Base-by-base conservation (phyloP, 30 jellyfish, hydroid and myxozoan species). In the Mastigias papua region DNA sequence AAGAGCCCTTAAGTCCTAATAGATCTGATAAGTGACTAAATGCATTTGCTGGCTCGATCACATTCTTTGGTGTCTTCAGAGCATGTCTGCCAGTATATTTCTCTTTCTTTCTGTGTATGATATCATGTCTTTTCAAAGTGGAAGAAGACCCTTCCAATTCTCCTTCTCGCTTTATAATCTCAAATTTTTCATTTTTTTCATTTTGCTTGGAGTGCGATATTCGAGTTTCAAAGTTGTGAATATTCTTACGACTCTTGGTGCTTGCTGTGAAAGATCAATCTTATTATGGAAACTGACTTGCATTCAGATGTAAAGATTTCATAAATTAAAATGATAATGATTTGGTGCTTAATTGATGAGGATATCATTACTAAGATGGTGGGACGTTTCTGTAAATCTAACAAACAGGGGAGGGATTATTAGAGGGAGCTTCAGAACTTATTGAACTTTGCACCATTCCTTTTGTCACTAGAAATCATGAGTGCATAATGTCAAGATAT, bases 21-120 rank as follows among this genome's bases (percentile, higher is more conserved):
- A 83, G 50, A n/a, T 83, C 92, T 69, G 92, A 83, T 6, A 83
- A 46, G 60, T 83, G 92, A 0, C 92, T 84, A 31, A 83, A 83
- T 21, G 86, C 86, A 34, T 69, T 83, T 49, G 60, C 48, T 31
- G 77, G 87, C 37, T 73, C 94, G 19, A 74, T 86, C 6, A 74
- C 54, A 31, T 86, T 81, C 20, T 86, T 86, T 34, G 83, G 89
- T 25, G 65, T 70, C 28, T 75, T 75, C 17, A 54, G 7, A 16
- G 71, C 16, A 2, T 58, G 57, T 25, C 32, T 34, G 1, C 21
- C 48, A 25, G 48, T 1, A 21, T 54, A 5, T 54, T 54, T 16
- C 26, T 54, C 67, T 54, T 21, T 3, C 23, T 6, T 54, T 19
- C 17, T 54, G 26, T 54, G 7, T 42, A 15, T 15, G 19, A 63